Percentiles rank a stretch among this genome's conserved stretches.
These are phyloP conservation scores for Xiphorhynchus elegans DNA, from an alignment of 2,113 vertebrate genomes.

Conservation along the genomic window DNA sequence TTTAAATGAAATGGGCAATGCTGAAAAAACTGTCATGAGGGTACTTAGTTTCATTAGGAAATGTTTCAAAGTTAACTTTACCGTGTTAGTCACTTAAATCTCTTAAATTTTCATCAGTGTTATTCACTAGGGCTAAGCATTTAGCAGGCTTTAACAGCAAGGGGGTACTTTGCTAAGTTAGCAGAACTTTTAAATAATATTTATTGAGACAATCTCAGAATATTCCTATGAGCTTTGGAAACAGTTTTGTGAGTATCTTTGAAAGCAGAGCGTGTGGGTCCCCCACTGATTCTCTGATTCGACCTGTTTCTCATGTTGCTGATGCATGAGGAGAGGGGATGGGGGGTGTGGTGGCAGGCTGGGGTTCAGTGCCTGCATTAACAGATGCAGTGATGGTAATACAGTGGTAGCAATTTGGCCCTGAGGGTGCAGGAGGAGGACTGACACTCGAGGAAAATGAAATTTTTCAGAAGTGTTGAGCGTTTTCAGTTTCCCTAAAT, in stretches of 20 bases:
- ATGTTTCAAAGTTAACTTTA: conserved; percentile 44
- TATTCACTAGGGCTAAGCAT: not conserved
- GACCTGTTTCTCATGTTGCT: not conserved
- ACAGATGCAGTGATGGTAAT: not conserved
- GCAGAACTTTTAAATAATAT: conserved; percentile 32
- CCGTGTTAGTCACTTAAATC: conserved; percentile 19
- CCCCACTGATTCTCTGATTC: not conserved
- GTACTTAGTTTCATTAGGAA: conserved; percentile 23
- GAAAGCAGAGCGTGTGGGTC: not conserved
- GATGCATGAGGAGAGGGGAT: not conserved
- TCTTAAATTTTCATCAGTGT: conserved; percentile 29
- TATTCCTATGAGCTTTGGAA: not conserved
- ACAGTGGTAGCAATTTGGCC: not conserved
- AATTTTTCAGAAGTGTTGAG: not conserved
- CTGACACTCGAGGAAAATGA: not conserved
- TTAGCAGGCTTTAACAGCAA: conserved; percentile 27
- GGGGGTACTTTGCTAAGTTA: conserved; percentile 18
- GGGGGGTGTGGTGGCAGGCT: not conserved
- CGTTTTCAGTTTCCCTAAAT: not conserved
- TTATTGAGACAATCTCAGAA: not conserved
- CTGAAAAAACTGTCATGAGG: not conserved
- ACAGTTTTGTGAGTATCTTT: not conserved
- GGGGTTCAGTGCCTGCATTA: not conserved
- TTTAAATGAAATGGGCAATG: not conserved
- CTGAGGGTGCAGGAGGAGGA: not conserved